Evolutionary conservation across 2,797 vertebrate species (phyloP).

Genomic region (Notolabrus celidotus): DNA sequence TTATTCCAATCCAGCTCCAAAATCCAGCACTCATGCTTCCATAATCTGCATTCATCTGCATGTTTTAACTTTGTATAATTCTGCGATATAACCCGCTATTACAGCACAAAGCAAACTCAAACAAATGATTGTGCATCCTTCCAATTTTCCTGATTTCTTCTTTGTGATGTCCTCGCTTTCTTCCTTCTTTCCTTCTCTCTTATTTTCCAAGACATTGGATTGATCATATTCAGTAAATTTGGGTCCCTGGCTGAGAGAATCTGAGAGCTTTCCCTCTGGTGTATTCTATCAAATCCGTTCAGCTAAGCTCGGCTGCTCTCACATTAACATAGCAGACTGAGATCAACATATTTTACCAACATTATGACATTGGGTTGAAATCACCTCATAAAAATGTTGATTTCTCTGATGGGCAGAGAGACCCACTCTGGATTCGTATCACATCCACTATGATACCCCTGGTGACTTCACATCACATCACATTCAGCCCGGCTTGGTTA

Average conservation of each 20-base stretch:
- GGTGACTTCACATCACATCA: slow-evolving; percentile 50
- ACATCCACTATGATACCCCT: slow-evolving; percentile 31
- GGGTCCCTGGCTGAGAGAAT: slow-evolving; percentile 41
- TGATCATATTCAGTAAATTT: slow-evolving; percentile 60
- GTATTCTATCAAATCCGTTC: slow-evolving; percentile 71
- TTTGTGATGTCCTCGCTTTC: background rate
- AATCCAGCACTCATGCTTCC: background rate
- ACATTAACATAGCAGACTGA: slow-evolving; percentile 69
- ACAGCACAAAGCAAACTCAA: background rate
- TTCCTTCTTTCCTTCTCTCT: slow-evolving; percentile 7
- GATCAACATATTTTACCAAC: slow-evolving; percentile 74
- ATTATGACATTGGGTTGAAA: slow-evolving; percentile 64
- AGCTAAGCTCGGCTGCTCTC: slow-evolving; percentile 64
- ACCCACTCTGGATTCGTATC: slow-evolving; percentile 43
- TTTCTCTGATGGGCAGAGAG: slow-evolving; percentile 70
- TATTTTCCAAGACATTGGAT: slow-evolving; percentile 45
- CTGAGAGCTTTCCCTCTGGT: slow-evolving; percentile 41
- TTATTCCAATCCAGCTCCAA: background rate
- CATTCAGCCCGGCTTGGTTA: slow-evolving; percentile 43
- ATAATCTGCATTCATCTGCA: slow-evolving; percentile 28
- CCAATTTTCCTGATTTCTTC: background rate
- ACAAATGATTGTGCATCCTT: slow-evolving; percentile 1
- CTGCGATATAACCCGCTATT: background rate
- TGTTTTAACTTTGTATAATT: slow-evolving; percentile 3
- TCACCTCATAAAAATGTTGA: slow-evolving; percentile 73